Evolutionary conservation across 2,113 vertebrate species (phyloP), one percentile per base, ranked within the genome.

Genomic region (Xenotilapia caudafasciata): DNA sequence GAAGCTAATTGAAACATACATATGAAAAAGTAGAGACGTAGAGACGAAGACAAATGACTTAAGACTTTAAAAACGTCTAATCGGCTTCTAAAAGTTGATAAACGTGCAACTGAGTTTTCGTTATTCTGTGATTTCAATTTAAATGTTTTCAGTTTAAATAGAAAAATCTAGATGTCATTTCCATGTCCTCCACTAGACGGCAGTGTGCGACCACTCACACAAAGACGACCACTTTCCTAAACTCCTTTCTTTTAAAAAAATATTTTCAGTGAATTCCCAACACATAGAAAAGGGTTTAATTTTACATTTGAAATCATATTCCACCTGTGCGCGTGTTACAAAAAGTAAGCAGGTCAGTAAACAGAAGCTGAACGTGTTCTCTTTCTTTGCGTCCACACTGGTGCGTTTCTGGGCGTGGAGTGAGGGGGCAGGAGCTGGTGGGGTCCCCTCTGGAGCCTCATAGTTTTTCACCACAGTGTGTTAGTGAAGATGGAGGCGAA

Each of bases 401-500:
- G 85, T 35, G 86, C 47, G 23, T 23, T 79, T 85, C 42, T 49
- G 81, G 91, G 93, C 83, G 90, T 92, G 89, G 79, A 62, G 55
- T 49, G 73, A 31, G 6, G 56, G 40, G 62, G 49, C 21, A 8
- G 47, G 45, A 31, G n/a, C 21, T 49, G 75, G 23, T n/a, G 35
- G 21, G 79, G 68, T 40, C 42, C 55, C 31, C 28, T 15, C 28
- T 65, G 17, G 4, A 10, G 31, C 9, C n/a, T 80, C 79, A 21
- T 2, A 62, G 80, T 23, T 60, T 33, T 19, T 33, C 28, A 1
- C 19, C 31, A 14, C 9, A 11, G 28, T 6, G 7, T 31, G 45
- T 77, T 51, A n/a, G 55, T 10, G 56, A 89, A 86, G 68, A 91
- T 93, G 92, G 92, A 90, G 33, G 15, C 87, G 3, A 42, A 60